Percentiles rank a stretch among this genome's conserved stretches.
Conservation (phyloP, 2,888 invertebrate genomes). For the Nomada ferruginata region DNA sequence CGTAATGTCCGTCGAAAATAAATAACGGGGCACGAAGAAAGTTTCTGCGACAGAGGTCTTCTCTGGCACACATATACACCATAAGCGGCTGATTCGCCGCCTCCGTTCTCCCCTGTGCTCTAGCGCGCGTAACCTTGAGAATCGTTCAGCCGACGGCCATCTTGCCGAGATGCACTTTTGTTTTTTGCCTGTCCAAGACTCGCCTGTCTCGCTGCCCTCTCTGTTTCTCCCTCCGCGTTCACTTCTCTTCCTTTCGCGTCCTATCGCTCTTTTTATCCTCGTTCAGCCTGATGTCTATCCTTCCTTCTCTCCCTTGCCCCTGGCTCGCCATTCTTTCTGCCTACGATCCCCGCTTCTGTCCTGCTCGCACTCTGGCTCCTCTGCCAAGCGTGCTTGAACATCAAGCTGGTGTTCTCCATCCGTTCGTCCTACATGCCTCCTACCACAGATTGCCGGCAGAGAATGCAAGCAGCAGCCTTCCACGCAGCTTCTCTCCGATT, state of each 20-base stretch:
- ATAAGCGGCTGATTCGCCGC: slow-evolving; percentile 50
- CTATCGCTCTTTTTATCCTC: slow-evolving; percentile 37
- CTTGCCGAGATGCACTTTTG: slow-evolving; percentile 83
- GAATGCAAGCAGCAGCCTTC: slow-evolving; percentile 79
- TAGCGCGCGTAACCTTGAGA: slow-evolving; percentile 79
- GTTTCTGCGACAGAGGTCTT: slow-evolving; percentile 48
- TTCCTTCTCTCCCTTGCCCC: slow-evolving; percentile 44
- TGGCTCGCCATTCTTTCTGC: slow-evolving; percentile 46
- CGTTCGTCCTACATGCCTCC: slow-evolving; percentile 82
- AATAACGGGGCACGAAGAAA: slow-evolving; percentile 59
- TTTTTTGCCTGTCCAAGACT: slow-evolving; percentile 78
- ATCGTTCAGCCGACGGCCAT: slow-evolving; percentile 81
- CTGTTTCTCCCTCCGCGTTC: slow-evolving; percentile 51
- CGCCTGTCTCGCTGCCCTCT: slow-evolving; percentile 66
- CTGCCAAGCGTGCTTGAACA: slow-evolving; percentile 60
- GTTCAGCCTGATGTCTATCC: slow-evolving; percentile 30
- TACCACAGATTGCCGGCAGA: slow-evolving; percentile 80
- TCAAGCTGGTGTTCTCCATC: slow-evolving; percentile 77
- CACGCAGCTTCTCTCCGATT: slow-evolving; percentile 43
- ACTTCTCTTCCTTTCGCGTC: slow-evolving; percentile 39
- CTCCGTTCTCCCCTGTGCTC: slow-evolving; percentile 59
- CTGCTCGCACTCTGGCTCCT: slow-evolving; percentile 53
- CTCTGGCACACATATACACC: slow-evolving; percentile 64
- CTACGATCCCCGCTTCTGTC: background rate
- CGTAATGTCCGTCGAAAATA: slow-evolving; percentile 36